Evolutionary conservation across 2,888 invertebrate genomes (phyloP), one percentile per base, ranked within the genome.

Genomic region (Drosophila heteroneura): DNA sequence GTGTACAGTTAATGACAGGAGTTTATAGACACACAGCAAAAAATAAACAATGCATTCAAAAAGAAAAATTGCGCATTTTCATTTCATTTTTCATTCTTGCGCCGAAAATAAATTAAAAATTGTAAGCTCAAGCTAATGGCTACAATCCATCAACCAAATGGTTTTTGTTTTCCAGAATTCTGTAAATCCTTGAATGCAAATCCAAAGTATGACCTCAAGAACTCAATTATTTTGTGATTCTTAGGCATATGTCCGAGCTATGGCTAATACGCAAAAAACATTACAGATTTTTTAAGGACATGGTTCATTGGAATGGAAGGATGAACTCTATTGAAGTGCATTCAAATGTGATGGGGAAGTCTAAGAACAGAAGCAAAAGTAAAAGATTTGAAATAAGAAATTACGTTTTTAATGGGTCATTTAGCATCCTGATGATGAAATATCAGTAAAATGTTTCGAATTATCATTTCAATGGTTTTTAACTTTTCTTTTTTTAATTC

Each of bases 61-160:
- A 53, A 47, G 14, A 47, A 26, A 26, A 19, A 51, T 19, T 10
- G 3, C 10, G 2, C 28, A 5, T 28, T 51, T 28, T 28, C 10
- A 28, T 51, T 51, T 47, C 1, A 22, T 22, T 19, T 14, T 47
- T 47, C 7, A 14, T 22, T 47, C 22, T 47, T 22, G 14, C 22
- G 22, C 44, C 14, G 22, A 14, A 22, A 47, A 47, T 22, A 14
- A 22, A 22, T n/a, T 6, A n/a, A n/a, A 22, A 3, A 14, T 12
- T 3, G 0, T 22, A 14, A n/a, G n/a, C n/a, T 12, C 12, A 22
- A 44, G 6, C n/a, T n/a, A 2, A 41, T n/a, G 10, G 5, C 10
- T 10, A 41, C n/a, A 41, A n/a, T 41, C 41, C n/a, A 41, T 41
- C 10, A 41, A n/a, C n/a, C 3, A 39, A 9, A 19, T n/a, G 39